phyloP scores from a whole-genome alignment of 2,797 vertebrate species.

The Steatocranus sp. region DNA sequence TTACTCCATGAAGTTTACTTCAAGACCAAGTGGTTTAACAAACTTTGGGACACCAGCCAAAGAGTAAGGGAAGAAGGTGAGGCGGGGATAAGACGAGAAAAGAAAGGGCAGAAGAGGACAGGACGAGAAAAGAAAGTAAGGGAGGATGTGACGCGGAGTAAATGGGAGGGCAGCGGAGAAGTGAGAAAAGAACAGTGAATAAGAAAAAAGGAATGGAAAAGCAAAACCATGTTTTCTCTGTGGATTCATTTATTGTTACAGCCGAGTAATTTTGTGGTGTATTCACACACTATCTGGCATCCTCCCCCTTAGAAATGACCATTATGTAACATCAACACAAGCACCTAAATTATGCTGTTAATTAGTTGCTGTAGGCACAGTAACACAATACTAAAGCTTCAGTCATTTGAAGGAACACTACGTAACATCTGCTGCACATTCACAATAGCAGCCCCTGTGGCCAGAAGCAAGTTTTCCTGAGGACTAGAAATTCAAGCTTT shows the following conservation, averaged over 20 bases:
- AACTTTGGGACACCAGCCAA: background rate
- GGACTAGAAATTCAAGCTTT: background rate
- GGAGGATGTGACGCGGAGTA: conserved; percentile 4
- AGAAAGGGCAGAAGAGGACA: conserved; percentile 10
- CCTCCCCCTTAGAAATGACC: background rate
- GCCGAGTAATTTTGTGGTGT: conserved; percentile 34
- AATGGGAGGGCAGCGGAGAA: background rate
- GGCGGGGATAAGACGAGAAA: background rate
- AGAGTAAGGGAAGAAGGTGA: background rate
- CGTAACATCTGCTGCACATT: background rate
- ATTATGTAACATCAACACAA: conserved; percentile 29
- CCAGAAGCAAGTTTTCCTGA: background rate
- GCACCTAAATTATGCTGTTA: background rate
- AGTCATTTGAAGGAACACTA: background rate
- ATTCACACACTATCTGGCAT: conserved; percentile 39
- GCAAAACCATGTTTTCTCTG: background rate
- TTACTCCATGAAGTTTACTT: background rate
- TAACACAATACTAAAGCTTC: background rate
- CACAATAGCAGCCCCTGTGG: background rate
- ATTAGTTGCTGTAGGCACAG: background rate
- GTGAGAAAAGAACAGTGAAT: conserved; percentile 21
- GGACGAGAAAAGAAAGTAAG: conserved; percentile 3
- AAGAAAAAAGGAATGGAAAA: background rate
- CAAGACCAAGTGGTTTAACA: background rate
- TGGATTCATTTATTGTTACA: conserved; percentile 1